Base-by-base conservation (phyloP, 2,888 invertebrate species). In the Brachyopa scutellaris region DNA sequence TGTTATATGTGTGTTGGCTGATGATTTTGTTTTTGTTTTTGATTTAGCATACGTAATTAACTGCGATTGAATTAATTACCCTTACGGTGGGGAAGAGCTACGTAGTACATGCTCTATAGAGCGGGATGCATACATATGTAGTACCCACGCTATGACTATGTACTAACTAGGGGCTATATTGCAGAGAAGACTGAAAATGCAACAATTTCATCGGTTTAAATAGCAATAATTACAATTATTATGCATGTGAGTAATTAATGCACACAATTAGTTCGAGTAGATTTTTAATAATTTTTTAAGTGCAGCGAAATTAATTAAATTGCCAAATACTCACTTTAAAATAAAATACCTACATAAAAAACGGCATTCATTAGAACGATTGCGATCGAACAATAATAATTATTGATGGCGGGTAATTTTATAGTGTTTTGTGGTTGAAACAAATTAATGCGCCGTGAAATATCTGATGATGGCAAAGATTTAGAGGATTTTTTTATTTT, bases 221-320 rank as follows among this genome's bases (percentile, higher is more conserved):
- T 62, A 51, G 49, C 59, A 70, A 82, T 77, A 72, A 82, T 82
- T 77, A 77, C 59, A 40, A 77, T 82, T 77, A 77, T 82, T 82
- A 70, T 61, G 51, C 29, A 74, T 57, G 55, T 51, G 19, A 23
- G 53, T 74, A 77, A 77, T 72, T 61, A 74, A 64, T 69, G 74
- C 29, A 23, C 7, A 31, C 80, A 76, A 77, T 82, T 70, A 82
- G 82, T 82, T 82, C 82, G 70, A 77, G 59, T 61, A 82, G 82
- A 66, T 61, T 76, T 82, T 82, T 77, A 72, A 82, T 82, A 82
- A 66, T 82, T 82, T 77, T 80, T 77, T 82, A 77, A 82, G 51
- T 76, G 73, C 49, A 70, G 21, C 19, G 7, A 53, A 70, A 76
- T 82, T 70, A 66, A 70, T 76, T 82, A 66, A 82, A 82, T 82